phyloP scores from a whole-genome alignment of 2,888 invertebrate species.

The Dasysyrphus tricinctus region DNA sequence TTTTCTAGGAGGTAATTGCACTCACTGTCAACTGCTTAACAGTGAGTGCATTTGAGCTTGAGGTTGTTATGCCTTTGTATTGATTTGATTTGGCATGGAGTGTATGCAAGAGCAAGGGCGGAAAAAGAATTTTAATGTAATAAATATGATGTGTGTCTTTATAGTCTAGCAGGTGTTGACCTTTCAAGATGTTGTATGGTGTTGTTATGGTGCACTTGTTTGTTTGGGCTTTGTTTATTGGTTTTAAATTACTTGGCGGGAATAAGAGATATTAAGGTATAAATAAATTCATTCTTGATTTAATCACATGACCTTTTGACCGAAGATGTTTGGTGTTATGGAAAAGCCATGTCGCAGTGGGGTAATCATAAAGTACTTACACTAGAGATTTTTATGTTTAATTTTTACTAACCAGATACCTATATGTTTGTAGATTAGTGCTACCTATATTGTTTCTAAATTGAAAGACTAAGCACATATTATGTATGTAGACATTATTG shows the following conservation, averaged over 20 bases:
- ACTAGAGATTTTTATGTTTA: too few relatives aligned
- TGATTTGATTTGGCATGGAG: slow-evolving; percentile 15
- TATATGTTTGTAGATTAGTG: too few relatives aligned
- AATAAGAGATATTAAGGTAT: neutral
- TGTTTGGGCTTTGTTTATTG: slow-evolving; percentile 10
- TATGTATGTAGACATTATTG: too few relatives aligned
- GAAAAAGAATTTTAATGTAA: neutral
- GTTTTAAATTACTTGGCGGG: neutral
- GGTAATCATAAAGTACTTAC: too few relatives aligned
- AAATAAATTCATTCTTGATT: too few relatives aligned
- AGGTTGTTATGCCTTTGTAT: slow-evolving; percentile 34
- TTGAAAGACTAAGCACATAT: too few relatives aligned
- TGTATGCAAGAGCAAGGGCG: neutral
- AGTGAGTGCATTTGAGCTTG: slow-evolving; percentile 9
- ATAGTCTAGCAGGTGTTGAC: slow-evolving; percentile 34
- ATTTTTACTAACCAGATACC: too few relatives aligned
- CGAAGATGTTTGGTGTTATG: neutral
- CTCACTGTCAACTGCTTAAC: slow-evolving; percentile 6
- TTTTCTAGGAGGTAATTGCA: slow-evolving; percentile 2
- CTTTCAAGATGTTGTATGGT: slow-evolving; percentile 25
- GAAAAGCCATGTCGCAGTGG: too few relatives aligned
- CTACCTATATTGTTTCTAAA: too few relatives aligned
- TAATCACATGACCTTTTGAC: neutral
- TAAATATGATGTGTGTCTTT: neutral
- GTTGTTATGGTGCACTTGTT: neutral